Conservation (phyloP, 2,797 vertebrate genomes). For the Caiman crocodilus region DNA sequence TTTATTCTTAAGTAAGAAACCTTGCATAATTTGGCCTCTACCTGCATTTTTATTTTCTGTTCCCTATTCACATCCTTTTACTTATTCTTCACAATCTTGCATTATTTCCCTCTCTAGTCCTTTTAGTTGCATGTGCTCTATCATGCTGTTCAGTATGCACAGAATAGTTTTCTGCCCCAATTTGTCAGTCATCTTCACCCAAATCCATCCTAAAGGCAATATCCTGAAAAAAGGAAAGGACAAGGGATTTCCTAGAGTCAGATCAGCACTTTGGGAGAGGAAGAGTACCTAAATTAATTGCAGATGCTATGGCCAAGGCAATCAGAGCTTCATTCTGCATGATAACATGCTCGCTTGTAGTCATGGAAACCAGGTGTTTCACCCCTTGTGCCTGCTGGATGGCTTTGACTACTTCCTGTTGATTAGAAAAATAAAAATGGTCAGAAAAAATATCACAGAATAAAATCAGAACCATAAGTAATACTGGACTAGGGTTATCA, state of each 20-base stretch:
- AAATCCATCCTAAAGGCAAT: not conserved
- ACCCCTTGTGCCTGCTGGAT: slow-evolving; percentile 87
- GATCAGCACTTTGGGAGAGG: not conserved
- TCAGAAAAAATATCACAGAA: not conserved
- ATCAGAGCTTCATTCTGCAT: slow-evolving; percentile 92
- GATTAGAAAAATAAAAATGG: slow-evolving; percentile 23
- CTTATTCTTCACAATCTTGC: not conserved
- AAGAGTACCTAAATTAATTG: slow-evolving; percentile 86
- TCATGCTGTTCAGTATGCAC: accelerated
- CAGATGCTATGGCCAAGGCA: slow-evolving; percentile 88
- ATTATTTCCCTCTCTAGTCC: not conserved
- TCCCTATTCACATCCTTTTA: not conserved
- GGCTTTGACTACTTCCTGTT: slow-evolving; percentile 88
- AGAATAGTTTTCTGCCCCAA: not conserved
- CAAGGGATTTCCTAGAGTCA: no score
- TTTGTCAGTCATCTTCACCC: not conserved
- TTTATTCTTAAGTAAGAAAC: not conserved
- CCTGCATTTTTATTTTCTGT: not conserved
- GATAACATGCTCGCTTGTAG: slow-evolving; percentile 88
- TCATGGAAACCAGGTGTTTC: slow-evolving; percentile 90
- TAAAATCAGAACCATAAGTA: not conserved
- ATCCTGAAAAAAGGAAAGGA: not conserved
- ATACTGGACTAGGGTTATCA: not conserved
- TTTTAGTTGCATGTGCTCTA: not conserved
- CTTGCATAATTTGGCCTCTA: not conserved